Percentiles rank a stretch among this genome's conserved stretches.
These are phyloP conservation scores for Parnassius apollo DNA, from an alignment of 2,888 invertebrate species.

Conservation along the genomic window DNA sequence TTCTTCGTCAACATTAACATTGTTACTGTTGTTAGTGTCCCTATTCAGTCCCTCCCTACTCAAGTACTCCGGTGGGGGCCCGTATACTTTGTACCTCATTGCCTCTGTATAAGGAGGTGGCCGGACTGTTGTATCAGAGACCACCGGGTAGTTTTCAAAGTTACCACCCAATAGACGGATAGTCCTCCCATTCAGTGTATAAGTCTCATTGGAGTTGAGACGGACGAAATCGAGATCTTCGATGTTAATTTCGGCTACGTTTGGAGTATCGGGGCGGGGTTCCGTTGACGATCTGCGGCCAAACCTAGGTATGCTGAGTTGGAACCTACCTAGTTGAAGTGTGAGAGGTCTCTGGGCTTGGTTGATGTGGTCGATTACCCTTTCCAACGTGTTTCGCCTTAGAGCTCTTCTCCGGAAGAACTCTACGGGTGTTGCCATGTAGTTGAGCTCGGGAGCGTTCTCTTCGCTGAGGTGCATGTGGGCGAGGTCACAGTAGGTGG, in stretches of 20 bases:
- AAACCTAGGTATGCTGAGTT: slow-evolving; percentile 58
- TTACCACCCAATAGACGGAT: slow-evolving; percentile 65
- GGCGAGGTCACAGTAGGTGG: slow-evolving; percentile 53
- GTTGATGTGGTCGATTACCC: slow-evolving; percentile 51
- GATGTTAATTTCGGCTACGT: slow-evolving; percentile 61
- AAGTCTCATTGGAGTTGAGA: slow-evolving; percentile 60
- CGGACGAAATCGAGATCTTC: slow-evolving; percentile 62
- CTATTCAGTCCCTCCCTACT: slow-evolving; percentile 53
- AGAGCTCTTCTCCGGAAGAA: slow-evolving; percentile 44
- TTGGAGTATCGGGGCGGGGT: slow-evolving; percentile 63
- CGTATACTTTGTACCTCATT: slow-evolving; percentile 62
- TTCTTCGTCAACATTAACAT: slow-evolving; percentile 51
- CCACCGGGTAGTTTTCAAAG: slow-evolving; percentile 60
- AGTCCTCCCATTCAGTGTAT: slow-evolving; percentile 69
- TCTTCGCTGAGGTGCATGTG: slow-evolving; percentile 42
- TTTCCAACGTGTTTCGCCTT: slow-evolving; percentile 48
- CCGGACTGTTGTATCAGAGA: slow-evolving; percentile 37
- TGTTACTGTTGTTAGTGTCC: slow-evolving; percentile 28
- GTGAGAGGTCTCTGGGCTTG: slow-evolving; percentile 50
- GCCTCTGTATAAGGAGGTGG: slow-evolving; percentile 72
- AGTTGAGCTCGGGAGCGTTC: slow-evolving; percentile 51
- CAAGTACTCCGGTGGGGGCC: slow-evolving; percentile 72
- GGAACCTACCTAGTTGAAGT: slow-evolving; percentile 64
- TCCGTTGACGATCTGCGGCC: slow-evolving; percentile 39
- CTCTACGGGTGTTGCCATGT: slow-evolving; percentile 54